These are phyloP conservation scores for Lottia gigantea DNA, from an alignment of 2,888 invertebrate genomes.

Conservation along the genomic window DNA sequence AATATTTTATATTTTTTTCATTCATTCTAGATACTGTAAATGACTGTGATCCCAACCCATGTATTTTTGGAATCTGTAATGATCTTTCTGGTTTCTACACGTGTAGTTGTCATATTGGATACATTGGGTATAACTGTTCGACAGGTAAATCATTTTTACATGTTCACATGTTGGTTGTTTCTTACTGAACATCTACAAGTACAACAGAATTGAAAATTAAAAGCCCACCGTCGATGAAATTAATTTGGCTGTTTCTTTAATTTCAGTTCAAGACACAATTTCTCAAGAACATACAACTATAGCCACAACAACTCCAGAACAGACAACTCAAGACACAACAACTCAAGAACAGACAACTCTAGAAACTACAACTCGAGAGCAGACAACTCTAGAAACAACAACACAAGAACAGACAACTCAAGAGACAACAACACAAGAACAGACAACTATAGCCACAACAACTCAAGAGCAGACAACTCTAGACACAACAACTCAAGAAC, in stretches of 20 bases:
- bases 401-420: not conserved
- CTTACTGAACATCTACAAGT: no score
- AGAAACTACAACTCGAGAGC: not conserved
- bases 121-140: no score
- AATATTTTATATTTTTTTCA: no score
- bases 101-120: no score
- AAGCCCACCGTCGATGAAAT: no score
- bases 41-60: no score
- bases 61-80: no score
- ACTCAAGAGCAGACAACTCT: not conserved
- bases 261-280: not conserved
- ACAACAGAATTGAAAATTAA: no score
- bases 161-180: no score
- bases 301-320: not conserved
- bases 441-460: not conserved
- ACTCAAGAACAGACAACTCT: not conserved
- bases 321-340: not conserved
- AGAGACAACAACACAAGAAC: not conserved
- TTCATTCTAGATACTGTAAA: no score
- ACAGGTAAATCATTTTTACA: no score
- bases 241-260: not conserved
- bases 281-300: not conserved
- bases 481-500: not conserved
- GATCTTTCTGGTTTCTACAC: no score
- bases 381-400: not conserved